Evolutionary conservation across 2,888 invertebrate species (phyloP), one percentile per base, ranked within the genome.

Genomic region (Argyra leucocephala): DNA sequence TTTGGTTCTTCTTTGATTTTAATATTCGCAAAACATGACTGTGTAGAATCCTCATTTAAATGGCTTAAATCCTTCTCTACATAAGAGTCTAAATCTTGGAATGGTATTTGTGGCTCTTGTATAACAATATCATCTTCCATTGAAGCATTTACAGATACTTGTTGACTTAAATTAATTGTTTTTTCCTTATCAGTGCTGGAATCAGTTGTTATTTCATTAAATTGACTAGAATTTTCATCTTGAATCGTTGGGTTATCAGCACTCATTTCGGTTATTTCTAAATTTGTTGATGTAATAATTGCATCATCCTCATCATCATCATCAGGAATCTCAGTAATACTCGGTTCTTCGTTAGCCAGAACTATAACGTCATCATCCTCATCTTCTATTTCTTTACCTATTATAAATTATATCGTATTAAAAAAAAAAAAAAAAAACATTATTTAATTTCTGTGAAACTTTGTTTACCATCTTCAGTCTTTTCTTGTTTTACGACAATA

Each of bases 1-100:
- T 86, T 72, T 0, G 88, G 88, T 74, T 90, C 90, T 74, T 86
- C 84, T 73, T 90, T 90, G 70, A 89, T 84, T 78, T 84, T 86
- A 23, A 89, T 77, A 63, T 76, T 78, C 21, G 76, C 73, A 71
- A 82, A 79, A 5, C 75, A 73, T 22, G 73, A 66, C 59, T 71
- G 71, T 4, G 70, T 66, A 24, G 73, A 72, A 64, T 73, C 73
- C 21, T 67, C 65, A 4, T 70, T 70, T 24, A 73, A 67, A 48
- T 67, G 63, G 58, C 64, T 26, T 15, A 60, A 58, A 63, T 76
- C 74, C 64, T 76, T 76, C 62, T 80, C 80, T 31, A 75, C 74
- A 65, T 79, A 77, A 3, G 75, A 77, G 67, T 81, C 80, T 63
- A 79, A 70, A 70, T 79, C 78, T 63, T 79, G 78, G 63, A 80